Conservation (phyloP, 2,113 vertebrate species). For the Solea senegalensis region DNA sequence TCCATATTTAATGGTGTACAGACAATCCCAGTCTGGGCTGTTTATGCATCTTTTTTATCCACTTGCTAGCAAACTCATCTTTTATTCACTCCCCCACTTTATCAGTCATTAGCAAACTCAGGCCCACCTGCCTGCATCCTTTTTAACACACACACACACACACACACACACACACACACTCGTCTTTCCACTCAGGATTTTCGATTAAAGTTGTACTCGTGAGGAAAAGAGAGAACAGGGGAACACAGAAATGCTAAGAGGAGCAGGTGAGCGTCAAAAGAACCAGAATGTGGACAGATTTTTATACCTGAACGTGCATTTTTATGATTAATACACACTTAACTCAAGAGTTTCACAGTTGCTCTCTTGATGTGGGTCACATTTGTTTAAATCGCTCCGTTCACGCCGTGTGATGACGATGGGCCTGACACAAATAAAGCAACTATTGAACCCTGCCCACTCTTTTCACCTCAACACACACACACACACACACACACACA, state of each 20-base stretch:
- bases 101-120: constrained; percentile 60
- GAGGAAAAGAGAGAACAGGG: background rate
- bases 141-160: constrained; percentile 4
- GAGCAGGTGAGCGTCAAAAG: background rate
- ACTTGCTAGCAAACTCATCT: constrained; percentile 63
- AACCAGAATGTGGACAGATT: background rate
- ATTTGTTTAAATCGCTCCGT: constrained; percentile 27
- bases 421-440: constrained; percentile 65
- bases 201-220: constrained; percentile 29
- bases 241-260: constrained; percentile 5
- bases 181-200: constrained; percentile 20
- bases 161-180: background rate
- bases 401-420: constrained; percentile 45
- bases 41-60: constrained; percentile 63
- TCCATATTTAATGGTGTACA: constrained; percentile 73
- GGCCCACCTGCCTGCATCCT: constrained; percentile 50
- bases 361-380: constrained; percentile 7
- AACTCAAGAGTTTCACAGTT: constrained; percentile 15
- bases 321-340: constrained; percentile 17
- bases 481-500: constrained; percentile 23
- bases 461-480: constrained; percentile 44
- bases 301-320: constrained; percentile 9
- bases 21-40: constrained; percentile 56
- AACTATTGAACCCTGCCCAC: constrained; percentile 57
- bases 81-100: constrained; percentile 71